These are phyloP conservation scores for Drosophila kanekoi DNA, from an alignment of 2,888 invertebrate species.

Conservation along the genomic window DNA sequence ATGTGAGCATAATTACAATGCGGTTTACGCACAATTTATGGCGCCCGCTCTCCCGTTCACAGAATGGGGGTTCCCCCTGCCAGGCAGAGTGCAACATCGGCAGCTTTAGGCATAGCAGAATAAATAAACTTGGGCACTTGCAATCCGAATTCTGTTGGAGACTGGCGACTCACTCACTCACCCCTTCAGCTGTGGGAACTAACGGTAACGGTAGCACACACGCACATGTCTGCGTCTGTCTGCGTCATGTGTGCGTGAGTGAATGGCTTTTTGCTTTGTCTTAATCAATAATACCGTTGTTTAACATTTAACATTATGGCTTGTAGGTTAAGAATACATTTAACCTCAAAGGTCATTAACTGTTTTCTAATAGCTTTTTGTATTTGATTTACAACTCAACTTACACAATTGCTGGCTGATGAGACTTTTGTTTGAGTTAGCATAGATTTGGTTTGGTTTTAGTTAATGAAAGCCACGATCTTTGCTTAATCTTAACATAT, in stretches of 20 bases:
- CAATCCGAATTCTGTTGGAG: conserved; percentile 18
- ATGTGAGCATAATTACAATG: conserved; percentile 5
- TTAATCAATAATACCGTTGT: conserved; percentile 63
- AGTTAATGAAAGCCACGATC: conserved; percentile 17
- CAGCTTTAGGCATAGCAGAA: not conserved
- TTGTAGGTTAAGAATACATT: conserved; percentile 25
- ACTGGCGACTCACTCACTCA: conserved; percentile 6
- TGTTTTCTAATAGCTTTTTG: conserved; percentile 10
- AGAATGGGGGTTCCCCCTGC: not conserved
- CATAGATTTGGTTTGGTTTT: not conserved
- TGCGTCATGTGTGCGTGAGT: conserved; percentile 21
- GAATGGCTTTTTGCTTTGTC: conserved; percentile 42
- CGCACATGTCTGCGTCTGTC: conserved; percentile 47
- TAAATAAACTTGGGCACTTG: conserved; percentile 24
- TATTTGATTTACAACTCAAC: conserved; percentile 21
- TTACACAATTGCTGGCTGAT: conserved; percentile 36
- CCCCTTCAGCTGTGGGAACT: conserved; percentile 10
- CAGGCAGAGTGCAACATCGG: conserved; percentile 19
- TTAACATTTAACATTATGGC: conserved; percentile 26
- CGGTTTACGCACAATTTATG: conserved; percentile 29
- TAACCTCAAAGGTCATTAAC: conserved; percentile 4
- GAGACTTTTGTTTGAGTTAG: conserved; percentile 5
- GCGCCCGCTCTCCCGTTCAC: not conserved
- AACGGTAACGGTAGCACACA: conserved; percentile 55
- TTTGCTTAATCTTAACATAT: conserved; percentile 20